These are phyloP conservation scores for Brachypteracias leptosomus DNA, from an alignment of 2,113 vertebrate species.

Conservation along the genomic window DNA sequence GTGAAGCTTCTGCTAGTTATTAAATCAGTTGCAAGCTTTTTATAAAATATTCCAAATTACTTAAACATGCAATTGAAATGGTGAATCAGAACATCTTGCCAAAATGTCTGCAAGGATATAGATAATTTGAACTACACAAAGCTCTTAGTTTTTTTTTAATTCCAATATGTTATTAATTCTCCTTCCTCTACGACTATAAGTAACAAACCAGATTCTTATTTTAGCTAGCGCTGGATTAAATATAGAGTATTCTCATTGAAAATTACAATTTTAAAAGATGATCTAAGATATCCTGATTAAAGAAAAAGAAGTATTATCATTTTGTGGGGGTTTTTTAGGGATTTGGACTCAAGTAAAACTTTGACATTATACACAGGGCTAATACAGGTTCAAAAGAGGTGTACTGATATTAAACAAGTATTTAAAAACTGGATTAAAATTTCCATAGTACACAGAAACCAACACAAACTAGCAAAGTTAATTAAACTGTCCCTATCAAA, in stretches of 20 bases:
- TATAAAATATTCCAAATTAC: not conserved
- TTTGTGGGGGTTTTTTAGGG: fast-evolving
- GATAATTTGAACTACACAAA: not conserved
- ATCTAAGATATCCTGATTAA: not conserved
- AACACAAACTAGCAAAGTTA: not conserved
- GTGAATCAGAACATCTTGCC: not conserved
- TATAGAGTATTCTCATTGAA: not conserved
- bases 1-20: not conserved
- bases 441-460: not conserved
- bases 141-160: not conserved
- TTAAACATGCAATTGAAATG: not conserved
- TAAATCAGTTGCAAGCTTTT: not conserved
- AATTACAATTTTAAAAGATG: not conserved
- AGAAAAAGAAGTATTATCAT: not conserved
- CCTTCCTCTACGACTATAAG: not conserved
- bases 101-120: not conserved
- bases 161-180: constrained; percentile 1
- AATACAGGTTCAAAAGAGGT: not conserved
- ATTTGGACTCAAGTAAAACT: not conserved
- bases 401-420: not conserved
- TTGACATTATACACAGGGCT: not conserved
- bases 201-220: not conserved
- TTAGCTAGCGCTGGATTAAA: not conserved
- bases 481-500: not conserved
- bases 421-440: not conserved